Percentiles rank a stretch among this genome's conserved stretches.
Evolutionary conservation across 2,888 invertebrate genomes (phyloP).

Genomic region (Drosophila neutralis): DNA sequence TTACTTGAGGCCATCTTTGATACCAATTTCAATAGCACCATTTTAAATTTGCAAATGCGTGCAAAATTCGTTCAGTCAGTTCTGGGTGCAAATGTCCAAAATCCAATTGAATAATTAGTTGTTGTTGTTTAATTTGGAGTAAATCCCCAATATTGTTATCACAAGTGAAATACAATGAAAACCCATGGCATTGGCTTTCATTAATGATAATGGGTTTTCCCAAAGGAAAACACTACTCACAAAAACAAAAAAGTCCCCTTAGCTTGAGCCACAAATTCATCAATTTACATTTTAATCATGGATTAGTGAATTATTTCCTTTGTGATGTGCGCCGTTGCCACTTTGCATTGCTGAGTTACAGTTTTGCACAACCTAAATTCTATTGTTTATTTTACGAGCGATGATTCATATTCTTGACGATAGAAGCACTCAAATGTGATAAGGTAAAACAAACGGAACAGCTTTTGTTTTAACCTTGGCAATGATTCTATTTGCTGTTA

Average conservation of each 20-base stretch:
- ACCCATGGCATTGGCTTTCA: neutral
- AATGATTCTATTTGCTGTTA: neutral
- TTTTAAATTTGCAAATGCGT: conserved; percentile 5
- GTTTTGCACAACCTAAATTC: neutral
- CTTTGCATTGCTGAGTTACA: conserved; percentile 12
- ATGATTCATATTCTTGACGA: conserved; percentile 15
- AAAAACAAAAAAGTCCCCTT: neutral
- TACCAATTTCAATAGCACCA: neutral
- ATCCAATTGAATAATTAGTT: neutral
- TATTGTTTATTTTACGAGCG: neutral
- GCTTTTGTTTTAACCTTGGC: neutral
- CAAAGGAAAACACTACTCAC: neutral
- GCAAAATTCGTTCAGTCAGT: conserved; percentile 2
- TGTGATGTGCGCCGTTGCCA: conserved; percentile 4
- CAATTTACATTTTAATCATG: neutral
- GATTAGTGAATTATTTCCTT: neutral
- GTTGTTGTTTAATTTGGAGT: neutral
- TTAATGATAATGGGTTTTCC: neutral
- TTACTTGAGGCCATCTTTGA: conserved; percentile 22
- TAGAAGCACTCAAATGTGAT: conserved; percentile 1
- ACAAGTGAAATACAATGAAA: conserved; percentile 13
- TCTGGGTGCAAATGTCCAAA: neutral
- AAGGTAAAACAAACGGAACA: conserved; percentile 10
- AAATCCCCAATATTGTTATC: conserved; percentile 22
- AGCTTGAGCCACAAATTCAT: neutral